Conservation (phyloP, 2,888 invertebrate genomes). For the Tridacna crocea region DNA sequence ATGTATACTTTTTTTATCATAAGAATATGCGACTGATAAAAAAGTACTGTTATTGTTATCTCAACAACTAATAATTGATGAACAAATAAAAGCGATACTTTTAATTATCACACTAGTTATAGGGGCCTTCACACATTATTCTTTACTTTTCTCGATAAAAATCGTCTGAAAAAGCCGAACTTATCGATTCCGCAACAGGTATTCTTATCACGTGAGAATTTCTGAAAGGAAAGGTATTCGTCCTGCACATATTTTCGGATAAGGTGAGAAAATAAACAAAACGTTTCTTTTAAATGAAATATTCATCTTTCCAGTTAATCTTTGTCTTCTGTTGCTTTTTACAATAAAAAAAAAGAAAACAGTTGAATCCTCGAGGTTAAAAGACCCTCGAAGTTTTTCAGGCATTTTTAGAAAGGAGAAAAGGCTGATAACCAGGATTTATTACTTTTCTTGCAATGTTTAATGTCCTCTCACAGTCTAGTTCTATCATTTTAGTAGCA, state of each 20-base stretch:
- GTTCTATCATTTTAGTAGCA: too few species aligned
- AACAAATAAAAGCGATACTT: constrained; percentile 32
- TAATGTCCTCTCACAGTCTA: too few species aligned
- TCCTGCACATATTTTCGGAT: neutral
- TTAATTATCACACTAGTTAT: constrained; percentile 38
- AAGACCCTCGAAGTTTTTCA: too few species aligned
- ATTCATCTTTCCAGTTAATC: neutral
- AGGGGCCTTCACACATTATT: constrained; percentile 34
- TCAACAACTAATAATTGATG: neutral
- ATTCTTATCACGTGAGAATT: neutral
- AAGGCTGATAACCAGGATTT: too few species aligned
- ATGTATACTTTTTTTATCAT: neutral
- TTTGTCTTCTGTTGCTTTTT: neutral
- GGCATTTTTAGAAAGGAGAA: too few species aligned
- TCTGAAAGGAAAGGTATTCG: constrained; percentile 5
- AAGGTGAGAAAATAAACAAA: neutral
- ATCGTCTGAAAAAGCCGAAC: neutral
- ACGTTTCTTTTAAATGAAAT: too few species aligned
- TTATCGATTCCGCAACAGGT: neutral
- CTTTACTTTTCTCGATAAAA: constrained; percentile 13
- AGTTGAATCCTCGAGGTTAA: too few species aligned
- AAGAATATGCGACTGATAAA: neutral
- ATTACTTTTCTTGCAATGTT: too few species aligned
- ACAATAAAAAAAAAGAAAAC: too few species aligned
- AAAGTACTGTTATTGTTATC: neutral